Conservation (phyloP, 1,140 invertebrate genomes). For the Planococcus citri region DNA sequence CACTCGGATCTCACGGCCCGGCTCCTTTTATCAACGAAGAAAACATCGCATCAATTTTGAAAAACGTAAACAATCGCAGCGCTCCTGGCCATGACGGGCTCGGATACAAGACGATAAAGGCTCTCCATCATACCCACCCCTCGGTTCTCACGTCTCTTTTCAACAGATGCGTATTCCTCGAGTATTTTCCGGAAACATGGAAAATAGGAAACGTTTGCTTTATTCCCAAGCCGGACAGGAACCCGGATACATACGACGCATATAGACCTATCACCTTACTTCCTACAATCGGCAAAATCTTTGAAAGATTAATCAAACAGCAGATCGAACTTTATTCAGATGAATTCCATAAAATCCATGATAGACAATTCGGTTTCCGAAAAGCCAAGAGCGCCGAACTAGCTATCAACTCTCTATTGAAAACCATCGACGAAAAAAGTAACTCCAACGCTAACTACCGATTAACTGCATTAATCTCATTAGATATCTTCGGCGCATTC, state of each 20-base stretch:
- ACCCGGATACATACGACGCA: not conserved
- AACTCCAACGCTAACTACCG: not conserved
- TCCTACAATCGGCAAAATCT: not conserved
- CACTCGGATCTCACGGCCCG: not conserved
- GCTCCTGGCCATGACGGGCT: not conserved
- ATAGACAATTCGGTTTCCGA: not conserved
- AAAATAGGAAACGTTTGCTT: not conserved
- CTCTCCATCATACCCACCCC: not conserved
- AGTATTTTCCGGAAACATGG: not conserved
- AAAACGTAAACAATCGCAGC: not conserved
- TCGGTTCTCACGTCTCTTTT: not conserved
- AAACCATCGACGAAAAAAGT: not conserved
- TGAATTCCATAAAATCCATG: not conserved
- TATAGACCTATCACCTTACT: conserved; percentile 12
- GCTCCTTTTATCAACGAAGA: not conserved
- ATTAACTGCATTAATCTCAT: not conserved
- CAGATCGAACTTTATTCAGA: not conserved
- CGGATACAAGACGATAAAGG: not conserved
- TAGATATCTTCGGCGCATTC: conserved; percentile 17
- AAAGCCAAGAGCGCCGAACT: not conserved
- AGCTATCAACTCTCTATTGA: not conserved
- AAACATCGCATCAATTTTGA: not conserved
- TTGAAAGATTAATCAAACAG: not conserved
- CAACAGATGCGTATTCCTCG: not conserved
- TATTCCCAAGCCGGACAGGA: not conserved